A percentile compares a stretch with the other conserved stretches of the same genome.
Evolutionary conservation across 2,888 invertebrate species (phyloP).

Genomic region (Pelosia muscerda): DNA sequence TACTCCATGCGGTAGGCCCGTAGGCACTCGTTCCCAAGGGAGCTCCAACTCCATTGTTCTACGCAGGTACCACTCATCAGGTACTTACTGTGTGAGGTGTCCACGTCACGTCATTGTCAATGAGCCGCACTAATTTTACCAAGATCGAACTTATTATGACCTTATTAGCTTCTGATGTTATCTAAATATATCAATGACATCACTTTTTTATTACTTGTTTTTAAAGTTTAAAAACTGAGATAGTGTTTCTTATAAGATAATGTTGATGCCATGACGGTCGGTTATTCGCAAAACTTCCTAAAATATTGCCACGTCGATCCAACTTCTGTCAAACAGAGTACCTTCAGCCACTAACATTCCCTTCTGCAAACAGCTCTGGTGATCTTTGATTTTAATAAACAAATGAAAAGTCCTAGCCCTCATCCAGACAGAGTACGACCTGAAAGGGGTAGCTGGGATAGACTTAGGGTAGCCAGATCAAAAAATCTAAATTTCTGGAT

Average conservation of each 20-base stretch:
- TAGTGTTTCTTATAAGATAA: not conserved
- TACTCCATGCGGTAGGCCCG: conserved; percentile 1
- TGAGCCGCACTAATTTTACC: not conserved
- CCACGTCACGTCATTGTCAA: not conserved
- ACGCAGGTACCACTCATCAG: not conserved
- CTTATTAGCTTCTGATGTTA: not conserved
- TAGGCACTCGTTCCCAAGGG: not conserved
- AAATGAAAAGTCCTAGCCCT: not conserved
- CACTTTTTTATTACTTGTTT: not conserved
- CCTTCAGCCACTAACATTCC: not conserved
- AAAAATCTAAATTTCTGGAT: too few relatives aligned
- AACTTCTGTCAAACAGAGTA: too few relatives aligned
- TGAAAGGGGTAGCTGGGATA: not conserved
- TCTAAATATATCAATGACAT: conserved; percentile 4
- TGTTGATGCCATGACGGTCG: not conserved
- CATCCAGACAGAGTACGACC: not conserved
- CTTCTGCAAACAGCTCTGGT: not conserved
- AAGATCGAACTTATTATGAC: not conserved
- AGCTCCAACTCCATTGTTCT: not conserved
- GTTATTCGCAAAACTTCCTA: not conserved
- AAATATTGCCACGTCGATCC: too few relatives aligned
- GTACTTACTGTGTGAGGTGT: not conserved
- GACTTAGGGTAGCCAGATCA: too few relatives aligned
- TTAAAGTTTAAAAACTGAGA: not conserved
- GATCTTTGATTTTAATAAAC: not conserved